phyloP scores from a whole-genome alignment of 1,140 invertebrate species.

The Scaptomyza pallida region DNA sequence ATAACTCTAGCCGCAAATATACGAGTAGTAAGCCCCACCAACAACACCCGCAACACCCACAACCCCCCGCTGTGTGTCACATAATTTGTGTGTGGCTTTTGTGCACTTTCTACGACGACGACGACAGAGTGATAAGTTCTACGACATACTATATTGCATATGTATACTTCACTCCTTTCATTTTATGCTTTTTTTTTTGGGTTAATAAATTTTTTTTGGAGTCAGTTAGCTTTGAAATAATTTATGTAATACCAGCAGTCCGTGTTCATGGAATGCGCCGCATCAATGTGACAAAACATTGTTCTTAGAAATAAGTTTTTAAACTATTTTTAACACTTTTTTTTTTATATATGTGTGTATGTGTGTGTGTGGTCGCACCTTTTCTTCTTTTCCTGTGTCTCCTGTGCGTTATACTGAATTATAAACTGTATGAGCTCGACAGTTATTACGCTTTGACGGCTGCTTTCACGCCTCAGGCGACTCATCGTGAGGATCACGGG shows the following conservation, averaged over 20 bases:
- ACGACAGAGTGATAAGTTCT: constrained; percentile 17
- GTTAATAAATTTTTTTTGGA: constrained; percentile 9
- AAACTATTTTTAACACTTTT: constrained; percentile 22
- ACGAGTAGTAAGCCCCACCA: not conserved
- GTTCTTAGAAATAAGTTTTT: not conserved
- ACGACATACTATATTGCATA: constrained; percentile 4
- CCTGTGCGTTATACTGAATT: constrained; percentile 83
- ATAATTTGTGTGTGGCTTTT: constrained; percentile 6
- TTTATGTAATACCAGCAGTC: constrained; percentile 74
- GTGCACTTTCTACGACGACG: constrained; percentile 16
- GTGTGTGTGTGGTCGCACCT: constrained; percentile 57
- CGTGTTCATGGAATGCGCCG: constrained; percentile 69
- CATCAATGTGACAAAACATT: constrained; percentile 69
- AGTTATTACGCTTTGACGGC: constrained; percentile 82
- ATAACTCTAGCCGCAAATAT: constrained; percentile 30
- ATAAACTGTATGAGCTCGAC: constrained; percentile 83
- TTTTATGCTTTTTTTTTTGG: not conserved
- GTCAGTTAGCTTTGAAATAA: constrained; percentile 32
- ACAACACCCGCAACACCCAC: not conserved
- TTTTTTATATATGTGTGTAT: not conserved
- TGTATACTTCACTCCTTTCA: constrained; percentile 15
- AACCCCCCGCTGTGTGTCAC: not conserved
- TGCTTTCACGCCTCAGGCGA: constrained; percentile 80
- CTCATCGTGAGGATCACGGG: constrained; percentile 73
- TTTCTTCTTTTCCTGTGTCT: constrained; percentile 83